These are phyloP conservation scores for Acleris holmiana DNA, from an alignment of 2,888 invertebrate genomes.

Conservation along the genomic window DNA sequence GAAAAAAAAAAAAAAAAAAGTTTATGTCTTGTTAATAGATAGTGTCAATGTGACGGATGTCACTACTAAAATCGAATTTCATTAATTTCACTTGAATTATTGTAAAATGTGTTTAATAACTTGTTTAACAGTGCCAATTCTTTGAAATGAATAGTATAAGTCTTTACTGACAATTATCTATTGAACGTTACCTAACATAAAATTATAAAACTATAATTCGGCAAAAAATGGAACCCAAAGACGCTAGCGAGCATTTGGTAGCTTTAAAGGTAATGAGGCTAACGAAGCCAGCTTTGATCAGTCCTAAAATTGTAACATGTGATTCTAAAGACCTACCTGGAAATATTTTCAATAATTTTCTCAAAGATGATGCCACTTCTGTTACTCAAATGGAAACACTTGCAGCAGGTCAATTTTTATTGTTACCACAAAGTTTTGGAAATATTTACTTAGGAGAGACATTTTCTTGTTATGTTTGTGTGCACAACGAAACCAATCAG, in stretches of 20 bases:
- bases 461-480: slow-evolving; percentile 98
- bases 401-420: slow-evolving; percentile 94
- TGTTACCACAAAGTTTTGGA: slow-evolving; percentile 98
- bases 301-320: slow-evolving; percentile 91
- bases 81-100: no score
- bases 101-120: no score
- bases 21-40: no score
- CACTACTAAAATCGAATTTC: no score
- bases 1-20: no score
- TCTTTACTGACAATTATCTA: neutral
- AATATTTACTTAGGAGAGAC: slow-evolving; percentile 99
- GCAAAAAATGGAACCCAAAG: slow-evolving; percentile 82
- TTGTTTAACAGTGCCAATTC: neutral
- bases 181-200: no score
- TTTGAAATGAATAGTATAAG: neutral
- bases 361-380: slow-evolving; percentile 93
- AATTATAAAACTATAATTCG: slow-evolving; percentile 13
- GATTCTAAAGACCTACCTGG: slow-evolving; percentile 94
- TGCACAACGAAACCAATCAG: slow-evolving; percentile 97
- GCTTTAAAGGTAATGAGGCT: slow-evolving; percentile 95
- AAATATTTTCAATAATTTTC: slow-evolving; percentile 89
- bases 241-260: slow-evolving; percentile 85
- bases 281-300: slow-evolving; percentile 95
- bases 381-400: slow-evolving; percentile 92
- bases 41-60: no score